Conservation (phyloP, 2,888 invertebrate genomes). For the Mactromeris polynyma region DNA sequence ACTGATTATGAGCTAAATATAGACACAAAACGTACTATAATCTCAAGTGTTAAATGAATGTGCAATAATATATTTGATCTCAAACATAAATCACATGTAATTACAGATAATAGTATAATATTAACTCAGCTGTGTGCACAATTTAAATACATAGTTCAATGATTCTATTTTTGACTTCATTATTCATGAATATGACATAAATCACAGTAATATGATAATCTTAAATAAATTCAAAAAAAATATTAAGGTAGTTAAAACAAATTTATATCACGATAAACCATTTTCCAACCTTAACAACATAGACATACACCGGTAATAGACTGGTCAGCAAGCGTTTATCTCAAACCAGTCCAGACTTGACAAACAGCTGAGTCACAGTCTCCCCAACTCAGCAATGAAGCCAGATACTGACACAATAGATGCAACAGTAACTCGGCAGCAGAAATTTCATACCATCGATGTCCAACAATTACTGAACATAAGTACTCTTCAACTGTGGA, state of each 20-base stretch:
- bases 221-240: too few species aligned
- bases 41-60: not conserved
- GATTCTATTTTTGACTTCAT: too few species aligned
- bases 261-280: too few species aligned
- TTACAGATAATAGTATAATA: too few species aligned
- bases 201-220: too few species aligned
- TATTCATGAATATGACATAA: too few species aligned
- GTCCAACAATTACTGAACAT: not conserved
- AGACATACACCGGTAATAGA: not conserved
- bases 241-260: too few species aligned
- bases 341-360: not conserved
- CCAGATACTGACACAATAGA: not conserved
- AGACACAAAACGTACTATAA: not conserved
- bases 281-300: too few species aligned
- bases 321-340: not conserved
- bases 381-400: not conserved
- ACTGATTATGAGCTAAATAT: not conserved
- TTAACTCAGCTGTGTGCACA: too few species aligned
- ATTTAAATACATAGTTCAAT: too few species aligned
- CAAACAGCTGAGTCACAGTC: not conserved
- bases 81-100: not conserved
- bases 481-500: conserved; percentile 39
- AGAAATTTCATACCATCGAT: conserved; percentile 11
- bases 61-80: not conserved
- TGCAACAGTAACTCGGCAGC: conserved; percentile 34